These are phyloP conservation scores for Nudaria mundana DNA, from an alignment of 2,888 invertebrate species.

Conservation along the genomic window DNA sequence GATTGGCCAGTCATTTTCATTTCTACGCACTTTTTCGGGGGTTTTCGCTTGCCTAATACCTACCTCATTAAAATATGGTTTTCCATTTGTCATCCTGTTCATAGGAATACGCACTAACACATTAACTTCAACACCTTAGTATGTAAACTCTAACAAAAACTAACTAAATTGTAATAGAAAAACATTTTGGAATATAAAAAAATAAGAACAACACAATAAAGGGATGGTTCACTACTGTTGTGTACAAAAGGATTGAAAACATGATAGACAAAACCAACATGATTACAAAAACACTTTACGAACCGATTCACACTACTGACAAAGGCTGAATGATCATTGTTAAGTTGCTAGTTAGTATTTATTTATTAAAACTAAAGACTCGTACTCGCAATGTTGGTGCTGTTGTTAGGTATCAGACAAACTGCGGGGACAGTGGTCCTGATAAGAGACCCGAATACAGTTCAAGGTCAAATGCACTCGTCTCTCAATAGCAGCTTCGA, in stretches of 20 bases:
- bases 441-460: too few species aligned
- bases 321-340: slow-evolving; percentile 8
- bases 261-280: slow-evolving; percentile 23
- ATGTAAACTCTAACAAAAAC: too few species aligned
- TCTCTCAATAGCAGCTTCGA: too few species aligned
- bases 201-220: slow-evolving; percentile 36
- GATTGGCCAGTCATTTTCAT: too few species aligned
- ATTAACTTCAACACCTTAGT: too few species aligned
- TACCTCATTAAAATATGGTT: too few species aligned
- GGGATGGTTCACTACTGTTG: slow-evolving; percentile 29
- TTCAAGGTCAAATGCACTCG: too few species aligned
- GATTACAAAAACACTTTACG: not conserved
- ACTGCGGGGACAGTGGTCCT: too few species aligned
- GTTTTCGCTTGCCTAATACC: too few species aligned
- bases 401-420: not conserved
- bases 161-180: slow-evolving; percentile 23
- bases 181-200: slow-evolving; percentile 37
- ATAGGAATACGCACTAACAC: too few species aligned
- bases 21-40: too few species aligned
- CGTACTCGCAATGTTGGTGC: not conserved
- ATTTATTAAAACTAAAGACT: slow-evolving; percentile 2
- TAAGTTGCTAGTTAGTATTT: slow-evolving; percentile 13
- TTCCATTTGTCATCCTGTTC: too few species aligned
- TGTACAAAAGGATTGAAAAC: slow-evolving; percentile 28
- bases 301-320: slow-evolving; percentile 3